Conservation (phyloP, 2,113 vertebrate genomes). For the Sylvilagus bachmani region DNA sequence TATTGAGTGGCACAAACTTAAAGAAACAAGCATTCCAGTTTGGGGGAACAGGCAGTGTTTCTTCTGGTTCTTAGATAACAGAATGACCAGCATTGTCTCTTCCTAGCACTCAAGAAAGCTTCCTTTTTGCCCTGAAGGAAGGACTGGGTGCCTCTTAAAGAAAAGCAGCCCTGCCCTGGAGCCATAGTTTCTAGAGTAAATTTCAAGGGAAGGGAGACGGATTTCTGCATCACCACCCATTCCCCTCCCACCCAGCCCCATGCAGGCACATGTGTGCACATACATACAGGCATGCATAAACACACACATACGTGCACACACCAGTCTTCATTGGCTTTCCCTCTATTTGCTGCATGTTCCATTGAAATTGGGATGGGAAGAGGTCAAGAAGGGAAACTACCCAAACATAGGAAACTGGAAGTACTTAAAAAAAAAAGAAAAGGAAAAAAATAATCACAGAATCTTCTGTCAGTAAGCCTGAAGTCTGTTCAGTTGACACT, state of each 20-base stretch:
- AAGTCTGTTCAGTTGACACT: slow-evolving; percentile 83
- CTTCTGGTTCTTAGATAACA: slow-evolving; percentile 1
- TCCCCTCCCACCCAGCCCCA: background rate
- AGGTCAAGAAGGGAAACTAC: slow-evolving; percentile 25
- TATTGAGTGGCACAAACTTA: background rate
- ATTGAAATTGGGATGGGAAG: background rate
- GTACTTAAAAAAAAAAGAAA: slow-evolving; percentile 83
- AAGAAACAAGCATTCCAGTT: slow-evolving; percentile 36
- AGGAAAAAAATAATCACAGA: slow-evolving; percentile 75
- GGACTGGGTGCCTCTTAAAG: background rate
- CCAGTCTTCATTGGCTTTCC: background rate
- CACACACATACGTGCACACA: too few species aligned
- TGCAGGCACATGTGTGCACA: background rate
- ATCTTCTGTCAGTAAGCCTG: slow-evolving; percentile 83
- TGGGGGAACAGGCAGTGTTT: background rate
- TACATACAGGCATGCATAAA: background rate
- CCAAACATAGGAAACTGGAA: slow-evolving; percentile 78
- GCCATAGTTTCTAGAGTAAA: background rate
- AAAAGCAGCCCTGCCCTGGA: background rate
- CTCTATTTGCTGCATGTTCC: background rate
- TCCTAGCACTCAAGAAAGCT: background rate
- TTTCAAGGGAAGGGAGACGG: background rate
- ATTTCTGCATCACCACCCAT: background rate
- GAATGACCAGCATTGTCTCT: background rate
- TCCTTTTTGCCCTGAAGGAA: slow-evolving; percentile 49